Conservation (phyloP, 2,113 vertebrate genomes). For the Microcebus jonahi region DNA sequence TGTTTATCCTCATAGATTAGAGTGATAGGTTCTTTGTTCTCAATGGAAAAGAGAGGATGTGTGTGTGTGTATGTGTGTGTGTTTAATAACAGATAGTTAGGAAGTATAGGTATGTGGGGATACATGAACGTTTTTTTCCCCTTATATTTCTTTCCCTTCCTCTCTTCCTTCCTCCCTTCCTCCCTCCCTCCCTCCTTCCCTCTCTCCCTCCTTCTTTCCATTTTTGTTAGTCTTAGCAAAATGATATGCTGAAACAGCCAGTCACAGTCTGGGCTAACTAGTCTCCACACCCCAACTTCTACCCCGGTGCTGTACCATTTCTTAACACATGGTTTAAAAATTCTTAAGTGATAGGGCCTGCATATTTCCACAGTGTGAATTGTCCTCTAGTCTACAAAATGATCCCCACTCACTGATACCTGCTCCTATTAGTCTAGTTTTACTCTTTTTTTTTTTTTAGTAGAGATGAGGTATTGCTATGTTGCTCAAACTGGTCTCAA, state of each 20-base stretch:
- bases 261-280: neutral
- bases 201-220: neutral
- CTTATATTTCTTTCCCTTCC: neutral
- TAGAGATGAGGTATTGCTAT: too few relatives aligned
- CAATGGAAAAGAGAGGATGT: neutral
- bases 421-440: neutral
- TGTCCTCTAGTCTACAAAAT: neutral
- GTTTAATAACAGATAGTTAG: neutral
- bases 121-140: neutral
- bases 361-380: neutral
- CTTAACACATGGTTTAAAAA: neutral
- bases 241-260: neutral
- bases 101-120: neutral
- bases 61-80: neutral
- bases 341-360: neutral
- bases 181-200: neutral
- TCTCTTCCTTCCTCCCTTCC: neutral
- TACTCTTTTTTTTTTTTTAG: neutral
- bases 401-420: neutral
- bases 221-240: slow-evolving; percentile 23
- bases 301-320: neutral
- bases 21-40: neutral
- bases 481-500: too few relatives aligned
- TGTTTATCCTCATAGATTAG: neutral
- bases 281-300: neutral